A percentile compares a stretch with the other conserved stretches of the same genome.
phyloP scores from a whole-genome alignment of 2,888 invertebrate genomes.

The Spodoptera exigua region DNA sequence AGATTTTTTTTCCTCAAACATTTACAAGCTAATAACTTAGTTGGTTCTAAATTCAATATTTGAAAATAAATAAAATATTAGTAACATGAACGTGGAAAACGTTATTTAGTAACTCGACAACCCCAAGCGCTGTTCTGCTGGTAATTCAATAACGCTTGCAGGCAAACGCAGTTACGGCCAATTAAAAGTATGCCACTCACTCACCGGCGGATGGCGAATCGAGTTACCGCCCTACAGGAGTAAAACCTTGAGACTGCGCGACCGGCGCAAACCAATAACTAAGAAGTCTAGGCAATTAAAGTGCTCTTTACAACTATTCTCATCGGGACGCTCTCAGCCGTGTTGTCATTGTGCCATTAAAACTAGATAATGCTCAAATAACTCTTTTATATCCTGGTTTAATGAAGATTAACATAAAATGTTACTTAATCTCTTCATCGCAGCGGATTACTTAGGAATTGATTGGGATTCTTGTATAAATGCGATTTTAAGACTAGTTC shows the following conservation, averaged over 20 bases:
- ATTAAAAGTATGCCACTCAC: slow-evolving; percentile 88
- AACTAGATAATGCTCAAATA: slow-evolving; percentile 39
- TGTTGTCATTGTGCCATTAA: slow-evolving; percentile 45
- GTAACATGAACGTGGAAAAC: slow-evolving; percentile 49
- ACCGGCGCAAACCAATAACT: slow-evolving; percentile 75
- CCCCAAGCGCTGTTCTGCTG: slow-evolving; percentile 73
- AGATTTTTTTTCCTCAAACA: too few species aligned
- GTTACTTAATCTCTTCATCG: too few species aligned
- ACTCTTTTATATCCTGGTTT: slow-evolving; percentile 24
- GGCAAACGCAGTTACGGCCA: slow-evolving; percentile 87
- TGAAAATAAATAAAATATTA: slow-evolving; percentile 28
- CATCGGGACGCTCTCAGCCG: slow-evolving; percentile 61
- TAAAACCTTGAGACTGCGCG: slow-evolving; percentile 70
- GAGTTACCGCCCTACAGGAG: slow-evolving; percentile 77
- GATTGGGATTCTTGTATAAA: too few species aligned
- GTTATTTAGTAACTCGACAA: slow-evolving; percentile 72
- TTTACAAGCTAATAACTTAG: too few species aligned
- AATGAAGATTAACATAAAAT: too few species aligned
- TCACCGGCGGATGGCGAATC: slow-evolving; percentile 79
- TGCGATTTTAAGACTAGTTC: background rate
- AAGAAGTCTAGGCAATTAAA: slow-evolving; percentile 77
- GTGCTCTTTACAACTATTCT: slow-evolving; percentile 72
- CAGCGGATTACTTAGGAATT: too few species aligned
- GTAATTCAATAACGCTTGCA: slow-evolving; percentile 88
- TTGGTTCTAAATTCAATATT: too few species aligned